These are phyloP conservation scores for Incurvaria masculella DNA, from an alignment of 2,888 invertebrate genomes.

Conservation along the genomic window DNA sequence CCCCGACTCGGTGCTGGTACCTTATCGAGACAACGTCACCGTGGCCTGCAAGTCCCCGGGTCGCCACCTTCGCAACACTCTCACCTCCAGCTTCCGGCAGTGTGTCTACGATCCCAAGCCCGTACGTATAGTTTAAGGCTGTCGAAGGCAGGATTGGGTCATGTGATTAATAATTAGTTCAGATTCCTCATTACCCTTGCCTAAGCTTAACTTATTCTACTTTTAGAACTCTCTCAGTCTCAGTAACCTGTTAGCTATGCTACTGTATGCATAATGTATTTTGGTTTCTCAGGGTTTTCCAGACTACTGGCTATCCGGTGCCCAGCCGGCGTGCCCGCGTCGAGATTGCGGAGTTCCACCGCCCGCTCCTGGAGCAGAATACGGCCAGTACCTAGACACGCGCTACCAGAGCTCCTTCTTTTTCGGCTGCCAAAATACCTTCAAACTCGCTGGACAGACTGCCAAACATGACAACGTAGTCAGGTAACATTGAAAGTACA, in stretches of 20 bases:
- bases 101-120: slow-evolving; percentile 95
- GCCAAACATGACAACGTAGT: slow-evolving; percentile 90
- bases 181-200: no score
- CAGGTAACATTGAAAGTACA: no score
- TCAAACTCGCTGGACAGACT: slow-evolving; percentile 90
- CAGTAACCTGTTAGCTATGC: neutral
- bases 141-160: no score
- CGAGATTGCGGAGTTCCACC: slow-evolving; percentile 90
- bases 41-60: slow-evolving; percentile 77
- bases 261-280: no score
- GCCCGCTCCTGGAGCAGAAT: slow-evolving; percentile 91
- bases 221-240: slow-evolving; percentile 9
- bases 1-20: slow-evolving; percentile 78
- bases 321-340: slow-evolving; percentile 81
- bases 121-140: no score
- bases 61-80: slow-evolving; percentile 73
- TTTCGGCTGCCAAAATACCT: slow-evolving; percentile 95
- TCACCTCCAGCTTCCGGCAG: slow-evolving; percentile 83
- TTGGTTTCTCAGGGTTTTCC: slow-evolving; percentile 73
- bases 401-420: slow-evolving; percentile 92
- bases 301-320: slow-evolving; percentile 88
- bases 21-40: slow-evolving; percentile 89
- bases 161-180: no score
- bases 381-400: slow-evolving; percentile 84
- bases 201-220: slow-evolving; percentile 16